Evolutionary conservation across 2,797 vertebrate species (phyloP).

Genomic region (Chelonia mydas): DNA sequence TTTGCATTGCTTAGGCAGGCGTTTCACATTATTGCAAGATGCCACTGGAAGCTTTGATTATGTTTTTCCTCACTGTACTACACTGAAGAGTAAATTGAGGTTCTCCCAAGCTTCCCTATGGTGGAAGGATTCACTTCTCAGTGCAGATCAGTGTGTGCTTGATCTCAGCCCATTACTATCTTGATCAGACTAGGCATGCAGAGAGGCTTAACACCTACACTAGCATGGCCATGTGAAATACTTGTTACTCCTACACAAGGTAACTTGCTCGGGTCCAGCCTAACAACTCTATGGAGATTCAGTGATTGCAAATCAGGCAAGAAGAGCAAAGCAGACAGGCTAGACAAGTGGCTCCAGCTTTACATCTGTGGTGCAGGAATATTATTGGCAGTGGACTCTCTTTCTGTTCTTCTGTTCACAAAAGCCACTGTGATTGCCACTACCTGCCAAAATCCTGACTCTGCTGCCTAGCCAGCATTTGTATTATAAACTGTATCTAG

Average conservation of each 20-base stretch:
- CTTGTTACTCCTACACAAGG: not conserved
- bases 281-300: not conserved
- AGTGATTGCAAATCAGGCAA: not conserved
- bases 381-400: not conserved
- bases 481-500: not conserved
- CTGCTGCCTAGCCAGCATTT: not conserved
- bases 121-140: not conserved
- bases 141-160: not conserved
- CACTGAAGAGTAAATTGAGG: not conserved
- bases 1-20: not conserved
- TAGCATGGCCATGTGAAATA: not conserved
- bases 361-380: rapidly evolving
- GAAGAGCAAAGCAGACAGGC: not conserved
- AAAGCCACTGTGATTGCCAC: not conserved
- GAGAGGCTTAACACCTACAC: not conserved
- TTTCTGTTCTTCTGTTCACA: not conserved
- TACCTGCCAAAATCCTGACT: not conserved
- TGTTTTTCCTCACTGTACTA: not conserved
- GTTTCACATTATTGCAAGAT: not conserved
- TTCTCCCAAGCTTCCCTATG: not conserved
- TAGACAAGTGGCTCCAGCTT: not conserved
- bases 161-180: not conserved
- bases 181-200: not conserved
- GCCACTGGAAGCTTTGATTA: not conserved
- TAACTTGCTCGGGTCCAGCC: not conserved